These are phyloP conservation scores for Albula glossodonta DNA, from an alignment of 2,113 vertebrate genomes.

Conservation along the genomic window DNA sequence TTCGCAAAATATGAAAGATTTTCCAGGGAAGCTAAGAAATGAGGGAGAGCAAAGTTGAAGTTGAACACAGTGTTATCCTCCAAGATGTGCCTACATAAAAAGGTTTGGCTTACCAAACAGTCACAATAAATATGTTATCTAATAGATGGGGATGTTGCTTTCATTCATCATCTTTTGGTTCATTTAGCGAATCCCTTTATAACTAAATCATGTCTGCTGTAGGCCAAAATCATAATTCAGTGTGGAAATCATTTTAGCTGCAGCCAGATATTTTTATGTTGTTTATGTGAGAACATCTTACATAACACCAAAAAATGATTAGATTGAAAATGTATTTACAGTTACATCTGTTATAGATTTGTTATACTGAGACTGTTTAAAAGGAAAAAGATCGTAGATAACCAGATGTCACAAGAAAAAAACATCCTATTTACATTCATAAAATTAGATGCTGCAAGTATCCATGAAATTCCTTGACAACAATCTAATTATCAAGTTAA, in stretches of 20 bases:
- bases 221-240: background rate
- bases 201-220: conserved; percentile 14
- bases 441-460: too few species aligned
- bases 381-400: too few species aligned
- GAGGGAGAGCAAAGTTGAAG: too few species aligned
- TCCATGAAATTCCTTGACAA: too few species aligned
- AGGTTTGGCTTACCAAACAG: background rate
- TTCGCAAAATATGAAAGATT: too few species aligned
- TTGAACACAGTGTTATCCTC: too few species aligned
- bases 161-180: background rate
- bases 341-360: too few species aligned
- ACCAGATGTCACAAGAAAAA: background rate
- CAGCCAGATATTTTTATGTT: background rate
- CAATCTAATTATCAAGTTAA: background rate
- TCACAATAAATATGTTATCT: background rate
- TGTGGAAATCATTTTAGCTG: conserved; percentile 7
- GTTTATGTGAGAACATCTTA: background rate
- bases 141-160: background rate
- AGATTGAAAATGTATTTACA: too few species aligned
- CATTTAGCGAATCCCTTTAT: conserved; percentile 4
- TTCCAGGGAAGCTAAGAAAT: too few species aligned
- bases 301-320: too few species aligned
- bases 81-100: background rate
- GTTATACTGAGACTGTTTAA: background rate
- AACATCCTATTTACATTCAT: background rate